Evolutionary conservation across 1,140 invertebrate genomes (phyloP).

Genomic region (Phymorhynchus buccinoides): DNA sequence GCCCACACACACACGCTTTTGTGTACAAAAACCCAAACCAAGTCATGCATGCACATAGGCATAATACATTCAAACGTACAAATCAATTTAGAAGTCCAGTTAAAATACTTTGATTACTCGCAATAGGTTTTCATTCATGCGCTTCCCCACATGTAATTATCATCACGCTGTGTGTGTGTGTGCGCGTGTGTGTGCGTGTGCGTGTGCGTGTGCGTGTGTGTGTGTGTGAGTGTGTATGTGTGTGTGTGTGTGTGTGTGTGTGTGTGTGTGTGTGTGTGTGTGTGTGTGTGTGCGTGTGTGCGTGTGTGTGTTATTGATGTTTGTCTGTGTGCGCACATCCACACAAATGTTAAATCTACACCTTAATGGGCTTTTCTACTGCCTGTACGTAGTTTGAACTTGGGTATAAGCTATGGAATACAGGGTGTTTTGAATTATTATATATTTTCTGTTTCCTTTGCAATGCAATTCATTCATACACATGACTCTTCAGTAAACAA

Average conservation of each 20-base stretch:
- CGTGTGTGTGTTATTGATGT: slow-evolving; percentile 9
- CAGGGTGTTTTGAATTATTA: too few species aligned
- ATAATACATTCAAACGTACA: not conserved
- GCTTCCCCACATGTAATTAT: too few species aligned
- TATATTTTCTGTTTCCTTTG: too few species aligned
- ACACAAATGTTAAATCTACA: too few species aligned
- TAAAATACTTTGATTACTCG: too few species aligned
- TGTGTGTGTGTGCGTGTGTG: slow-evolving; percentile 3
- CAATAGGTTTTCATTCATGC: too few species aligned
- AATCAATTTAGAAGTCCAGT: too few species aligned
- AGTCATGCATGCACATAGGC: not conserved
- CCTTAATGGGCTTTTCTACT: too few species aligned
- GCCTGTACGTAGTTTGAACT: too few species aligned
- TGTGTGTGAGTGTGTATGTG: slow-evolving; percentile 24
- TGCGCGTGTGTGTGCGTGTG: not conserved
- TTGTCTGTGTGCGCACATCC: slow-evolving; percentile 2
- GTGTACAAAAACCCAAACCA: not conserved
- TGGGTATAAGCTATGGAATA: too few species aligned
- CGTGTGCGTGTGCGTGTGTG: slow-evolving; percentile 9
- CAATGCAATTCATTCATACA: too few species aligned
- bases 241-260: slow-evolving; percentile 32
- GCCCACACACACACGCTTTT: not conserved
- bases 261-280: slow-evolving; percentile 11
- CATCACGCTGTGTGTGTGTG: not conserved
- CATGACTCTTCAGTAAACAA: too few species aligned